Percentiles rank a stretch among this genome's conserved stretches.
These are phyloP conservation scores for Capreolus pygargus DNA, from an alignment of 2,113 vertebrate genomes.

Conservation along the genomic window DNA sequence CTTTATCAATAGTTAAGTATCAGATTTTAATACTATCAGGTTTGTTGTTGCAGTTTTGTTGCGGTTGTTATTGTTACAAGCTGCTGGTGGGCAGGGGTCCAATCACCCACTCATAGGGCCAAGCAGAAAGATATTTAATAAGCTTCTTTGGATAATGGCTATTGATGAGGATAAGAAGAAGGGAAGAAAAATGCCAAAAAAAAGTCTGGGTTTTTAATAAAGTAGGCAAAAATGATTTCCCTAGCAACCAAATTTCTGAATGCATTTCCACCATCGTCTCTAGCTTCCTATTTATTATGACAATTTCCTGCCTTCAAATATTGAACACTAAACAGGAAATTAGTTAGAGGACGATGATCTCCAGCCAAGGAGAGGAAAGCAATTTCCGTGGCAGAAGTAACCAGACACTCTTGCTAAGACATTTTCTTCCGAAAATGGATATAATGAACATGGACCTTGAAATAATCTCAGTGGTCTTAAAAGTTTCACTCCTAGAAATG, in stretches of 20 bases:
- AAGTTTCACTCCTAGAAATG: background rate
- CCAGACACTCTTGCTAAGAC: constrained; percentile 14
- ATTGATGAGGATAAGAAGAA: background rate
- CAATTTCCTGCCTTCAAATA: constrained; percentile 45
- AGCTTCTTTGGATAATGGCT: constrained; percentile 9
- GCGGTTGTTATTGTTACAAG: background rate
- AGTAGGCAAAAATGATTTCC: constrained; percentile 35
- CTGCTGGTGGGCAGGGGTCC: background rate
- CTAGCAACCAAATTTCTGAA: constrained; percentile 42
- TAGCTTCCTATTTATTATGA: constrained; percentile 29
- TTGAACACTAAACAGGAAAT: constrained; percentile 47
- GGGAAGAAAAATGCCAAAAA: background rate
- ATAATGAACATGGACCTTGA: background rate
- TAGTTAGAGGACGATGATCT: constrained; percentile 25
- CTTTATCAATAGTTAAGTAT: background rate
- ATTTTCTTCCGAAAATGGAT: background rate
- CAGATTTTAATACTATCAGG: background rate
- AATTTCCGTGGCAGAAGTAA: constrained; percentile 28
- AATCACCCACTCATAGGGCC: background rate
- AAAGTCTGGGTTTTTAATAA: constrained; percentile 2
- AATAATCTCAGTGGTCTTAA: background rate
- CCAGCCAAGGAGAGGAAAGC: constrained; percentile 29
- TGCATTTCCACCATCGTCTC: background rate
- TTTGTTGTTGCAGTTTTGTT: background rate
- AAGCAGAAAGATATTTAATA: constrained; percentile 1